phyloP scores from a whole-genome alignment of 2,888 invertebrate species.

The Cheilosia grossa region DNA sequence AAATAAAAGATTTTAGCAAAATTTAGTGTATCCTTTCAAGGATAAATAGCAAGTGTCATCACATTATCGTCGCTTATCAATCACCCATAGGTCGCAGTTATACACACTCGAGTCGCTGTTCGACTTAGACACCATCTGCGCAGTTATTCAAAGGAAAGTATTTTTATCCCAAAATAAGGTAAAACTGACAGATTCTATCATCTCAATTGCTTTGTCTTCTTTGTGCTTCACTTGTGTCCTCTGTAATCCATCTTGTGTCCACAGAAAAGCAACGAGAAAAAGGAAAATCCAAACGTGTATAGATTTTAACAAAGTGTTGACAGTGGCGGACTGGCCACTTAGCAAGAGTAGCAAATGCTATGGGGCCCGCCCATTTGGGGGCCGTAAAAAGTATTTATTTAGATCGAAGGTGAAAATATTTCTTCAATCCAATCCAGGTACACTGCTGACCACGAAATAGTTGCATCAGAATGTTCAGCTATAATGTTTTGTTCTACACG shows the following conservation, averaged over 20 bases:
- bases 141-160: neutral
- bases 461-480: no score
- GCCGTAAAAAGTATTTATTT: no score
- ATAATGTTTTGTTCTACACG: no score
- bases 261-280: neutral
- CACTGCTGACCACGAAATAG: no score
- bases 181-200: conserved; percentile 27
- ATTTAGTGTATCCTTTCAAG: conserved; percentile 34
- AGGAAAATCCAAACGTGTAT: neutral
- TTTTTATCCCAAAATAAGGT: conserved; percentile 16
- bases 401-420: no score
- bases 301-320: conserved; percentile 11
- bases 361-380: no score
- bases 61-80: conserved; percentile 76
- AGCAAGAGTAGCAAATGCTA: no score
- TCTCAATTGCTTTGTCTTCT: conserved; percentile 29
- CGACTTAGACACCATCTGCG: conserved; percentile 5
- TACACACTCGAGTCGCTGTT: neutral
- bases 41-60: conserved; percentile 62
- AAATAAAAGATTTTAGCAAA: neutral
- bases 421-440: no score
- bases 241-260: neutral
- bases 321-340: no score
- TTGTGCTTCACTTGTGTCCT: neutral
- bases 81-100: conserved; percentile 62